Base-by-base conservation (phyloP, 2,888 invertebrate species). In the Myathropa florea region DNA sequence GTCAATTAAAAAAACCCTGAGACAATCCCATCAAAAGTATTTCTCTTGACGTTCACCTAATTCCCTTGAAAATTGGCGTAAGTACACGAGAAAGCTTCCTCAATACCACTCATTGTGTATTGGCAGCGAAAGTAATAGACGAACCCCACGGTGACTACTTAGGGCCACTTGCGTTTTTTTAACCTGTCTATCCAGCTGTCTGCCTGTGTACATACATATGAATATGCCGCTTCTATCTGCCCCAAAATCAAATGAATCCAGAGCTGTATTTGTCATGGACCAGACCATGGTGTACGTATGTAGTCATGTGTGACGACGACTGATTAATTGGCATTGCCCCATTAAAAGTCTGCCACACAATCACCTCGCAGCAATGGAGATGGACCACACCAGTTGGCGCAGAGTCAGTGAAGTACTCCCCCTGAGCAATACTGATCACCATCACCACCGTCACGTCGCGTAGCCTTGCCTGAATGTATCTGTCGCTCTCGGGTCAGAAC, bases 321-420 rank as follows among this genome's bases (percentile, higher is more conserved):
- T 85, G 83, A 83, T 83, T 78, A 83, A 83, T 83, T 73, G 77
- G 60, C 60, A 63, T 82, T 39, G 26, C n/a, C 64, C 73, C 68
- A 78, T 78, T 68, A 64, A 64, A 80, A 82, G 73, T 65, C 78
- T 64, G 68, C 68, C 60, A 82, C 64, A 70, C 72, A 78, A 64
- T 67, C 63, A 63, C 76, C 65, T 65, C 60, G 71, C 26, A 67
- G 65, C 39, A 14, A 36, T 60, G 26, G 24, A n/a, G 79, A 72
- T 72, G 65, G 70, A 63, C 55, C 64, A 39, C 46, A 70, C 39
- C 70, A 64, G 55, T 70, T 64, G 57, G 70, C 63, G 36, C 68
- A 68, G n/a, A n/a, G 59, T 53, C 12, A 68, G 68, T 76, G n/a
- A 70, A 77, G 77, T 63, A 53, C 14, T 23, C 59, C 36, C 26